Evolutionary conservation across 2,113 vertebrate genomes (phyloP).

Genomic region (Glaucidium brasilianum): DNA sequence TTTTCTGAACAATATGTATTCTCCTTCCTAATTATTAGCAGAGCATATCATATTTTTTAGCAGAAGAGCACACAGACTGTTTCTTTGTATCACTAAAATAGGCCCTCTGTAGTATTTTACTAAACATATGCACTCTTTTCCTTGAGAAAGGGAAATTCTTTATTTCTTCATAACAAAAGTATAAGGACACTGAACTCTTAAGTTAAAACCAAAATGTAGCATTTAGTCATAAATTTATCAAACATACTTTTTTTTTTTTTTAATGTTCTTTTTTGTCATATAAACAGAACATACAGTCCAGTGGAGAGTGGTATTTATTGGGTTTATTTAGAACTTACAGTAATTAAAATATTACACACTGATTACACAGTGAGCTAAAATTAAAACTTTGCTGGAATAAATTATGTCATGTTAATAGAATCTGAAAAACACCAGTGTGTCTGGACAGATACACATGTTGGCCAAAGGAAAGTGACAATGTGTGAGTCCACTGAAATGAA

Average conservation of each 20-base stretch:
- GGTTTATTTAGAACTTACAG: not conserved
- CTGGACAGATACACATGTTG: accelerated
- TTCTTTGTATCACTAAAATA: slow-evolving; percentile 7
- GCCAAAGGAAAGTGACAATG: not conserved
- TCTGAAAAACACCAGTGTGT: slow-evolving; percentile 23
- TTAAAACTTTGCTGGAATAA: slow-evolving; percentile 47
- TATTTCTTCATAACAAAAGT: not conserved
- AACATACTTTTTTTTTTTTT: not conserved
- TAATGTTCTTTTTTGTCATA: not conserved
- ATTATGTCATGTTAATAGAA: slow-evolving; percentile 21
- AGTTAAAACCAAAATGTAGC: not conserved
- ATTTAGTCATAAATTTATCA: not conserved
- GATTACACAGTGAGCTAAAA: slow-evolving; percentile 36
- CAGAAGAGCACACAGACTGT: not conserved
- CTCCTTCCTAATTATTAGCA: slow-evolving; percentile 27
- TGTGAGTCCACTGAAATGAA: not conserved
- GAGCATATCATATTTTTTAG: not conserved
- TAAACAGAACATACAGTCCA: not conserved
- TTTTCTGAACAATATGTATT: slow-evolving; percentile 20
- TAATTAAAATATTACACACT: slow-evolving; percentile 10
- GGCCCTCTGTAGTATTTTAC: not conserved
- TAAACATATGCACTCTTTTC: not conserved
- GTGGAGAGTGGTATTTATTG: not conserved
- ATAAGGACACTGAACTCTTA: not conserved
- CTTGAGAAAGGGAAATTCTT: not conserved